A percentile compares a stretch with the other conserved stretches of the same genome.
Evolutionary conservation across 2,113 vertebrate genomes (phyloP).

Genomic region (Psittacula cyanocephala): DNA sequence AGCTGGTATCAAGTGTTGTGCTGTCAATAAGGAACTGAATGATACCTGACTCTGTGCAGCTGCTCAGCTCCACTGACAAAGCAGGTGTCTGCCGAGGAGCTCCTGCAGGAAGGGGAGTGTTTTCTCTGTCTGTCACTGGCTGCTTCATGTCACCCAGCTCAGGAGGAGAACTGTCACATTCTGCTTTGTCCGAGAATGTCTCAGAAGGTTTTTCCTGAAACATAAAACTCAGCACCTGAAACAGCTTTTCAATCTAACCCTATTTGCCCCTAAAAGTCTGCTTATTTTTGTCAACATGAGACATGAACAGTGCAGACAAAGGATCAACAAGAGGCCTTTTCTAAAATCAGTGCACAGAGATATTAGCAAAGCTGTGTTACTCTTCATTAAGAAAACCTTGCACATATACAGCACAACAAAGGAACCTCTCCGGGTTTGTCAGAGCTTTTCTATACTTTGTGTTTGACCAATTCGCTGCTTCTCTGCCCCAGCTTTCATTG

Average conservation of each 20-base stretch:
- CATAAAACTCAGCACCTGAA: neutral
- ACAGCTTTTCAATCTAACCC: neutral
- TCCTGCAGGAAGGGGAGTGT: neutral
- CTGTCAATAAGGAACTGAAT: neutral
- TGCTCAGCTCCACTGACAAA: neutral
- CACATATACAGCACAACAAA: neutral
- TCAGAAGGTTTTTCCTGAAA: neutral
- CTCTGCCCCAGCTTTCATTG: neutral
- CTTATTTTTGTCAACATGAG: neutral
- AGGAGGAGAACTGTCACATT: neutral
- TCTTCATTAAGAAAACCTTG: neutral
- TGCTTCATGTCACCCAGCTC: neutral
- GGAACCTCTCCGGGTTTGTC: neutral
- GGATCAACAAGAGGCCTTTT: neutral
- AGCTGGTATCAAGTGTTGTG: neutral
- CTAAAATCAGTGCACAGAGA: neutral
- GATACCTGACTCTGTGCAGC: constrained; percentile 9
- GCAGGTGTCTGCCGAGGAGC: neutral
- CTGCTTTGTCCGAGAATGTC: neutral
- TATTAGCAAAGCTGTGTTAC: neutral
- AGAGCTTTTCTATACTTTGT: neutral
- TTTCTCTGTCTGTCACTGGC: neutral
- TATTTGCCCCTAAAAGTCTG: neutral
- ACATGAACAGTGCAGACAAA: neutral
- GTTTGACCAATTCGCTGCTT: neutral